Percentiles rank a stretch among this genome's conserved stretches.
Evolutionary conservation across 2,888 invertebrate species (phyloP).

Genomic region (Meta bourneti): DNA sequence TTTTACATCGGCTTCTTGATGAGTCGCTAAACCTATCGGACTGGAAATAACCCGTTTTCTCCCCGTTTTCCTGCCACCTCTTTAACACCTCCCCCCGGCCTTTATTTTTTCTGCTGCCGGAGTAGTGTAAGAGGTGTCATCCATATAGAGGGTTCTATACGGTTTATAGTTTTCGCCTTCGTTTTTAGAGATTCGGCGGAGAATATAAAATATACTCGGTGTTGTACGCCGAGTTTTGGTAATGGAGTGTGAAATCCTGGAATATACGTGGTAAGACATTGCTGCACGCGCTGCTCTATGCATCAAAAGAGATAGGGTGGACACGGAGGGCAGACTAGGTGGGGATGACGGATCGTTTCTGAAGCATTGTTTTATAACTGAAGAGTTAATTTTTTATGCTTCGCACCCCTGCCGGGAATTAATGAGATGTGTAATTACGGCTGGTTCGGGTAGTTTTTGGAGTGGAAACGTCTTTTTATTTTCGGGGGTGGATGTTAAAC

Average conservation of each 20-base stretch:
- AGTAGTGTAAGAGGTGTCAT: conserved; percentile 34
- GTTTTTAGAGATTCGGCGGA: conserved; percentile 68
- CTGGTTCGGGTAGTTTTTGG: neutral
- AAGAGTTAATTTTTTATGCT: conserved; percentile 55
- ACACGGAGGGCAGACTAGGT: conserved; percentile 15
- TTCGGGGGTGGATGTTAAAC: neutral
- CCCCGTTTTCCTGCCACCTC: conserved; percentile 57
- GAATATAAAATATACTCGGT: conserved; percentile 71
- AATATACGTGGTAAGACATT: conserved; percentile 56
- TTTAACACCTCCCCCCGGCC: conserved; percentile 50
- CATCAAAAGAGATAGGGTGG: conserved; percentile 51
- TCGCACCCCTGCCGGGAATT: conserved; percentile 33
- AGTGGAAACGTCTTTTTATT: neutral
- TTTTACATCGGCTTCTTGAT: conserved; percentile 74
- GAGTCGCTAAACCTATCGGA: conserved; percentile 76
- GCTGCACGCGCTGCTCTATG: conserved; percentile 39
- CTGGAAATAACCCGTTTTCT: conserved; percentile 76
- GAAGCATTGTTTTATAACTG: conserved; percentile 70
- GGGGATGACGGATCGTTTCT: conserved; percentile 48
- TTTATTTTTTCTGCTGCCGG: conserved; percentile 24
- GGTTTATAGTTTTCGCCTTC: conserved; percentile 61
- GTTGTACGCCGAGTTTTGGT: conserved; percentile 46
- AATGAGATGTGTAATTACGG: conserved; percentile 68
- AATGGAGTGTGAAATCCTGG: conserved; percentile 73
- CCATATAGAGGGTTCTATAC: conserved; percentile 56